These are phyloP conservation scores for Drosophila neotestacea DNA, from an alignment of 2,888 invertebrate genomes.

Conservation along the genomic window DNA sequence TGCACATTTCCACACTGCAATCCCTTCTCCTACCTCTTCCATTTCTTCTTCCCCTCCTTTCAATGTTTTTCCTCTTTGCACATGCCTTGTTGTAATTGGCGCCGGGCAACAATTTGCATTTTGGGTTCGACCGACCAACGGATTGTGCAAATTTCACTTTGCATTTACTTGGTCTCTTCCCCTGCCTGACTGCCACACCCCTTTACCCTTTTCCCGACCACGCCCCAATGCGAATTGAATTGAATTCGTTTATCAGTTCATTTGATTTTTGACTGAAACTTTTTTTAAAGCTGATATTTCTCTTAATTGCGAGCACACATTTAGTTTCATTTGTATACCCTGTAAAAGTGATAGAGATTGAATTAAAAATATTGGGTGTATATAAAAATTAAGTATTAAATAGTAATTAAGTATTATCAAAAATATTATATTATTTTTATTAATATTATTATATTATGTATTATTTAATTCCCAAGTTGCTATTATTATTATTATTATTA, in stretches of 20 bases:
- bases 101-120: slow-evolving; percentile 50
- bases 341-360: neutral
- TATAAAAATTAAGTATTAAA: too few species aligned
- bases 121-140: slow-evolving; percentile 34
- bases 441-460: too few species aligned
- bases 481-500: too few species aligned
- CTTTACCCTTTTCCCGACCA: neutral
- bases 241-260: slow-evolving; percentile 67
- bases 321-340: slow-evolving; percentile 14
- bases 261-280: slow-evolving; percentile 57
- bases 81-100: slow-evolving; percentile 53
- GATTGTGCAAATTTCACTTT: slow-evolving; percentile 60
- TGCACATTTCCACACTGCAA: slow-evolving; percentile 17
- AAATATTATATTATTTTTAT: too few species aligned
- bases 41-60: neutral
- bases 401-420: too few species aligned
- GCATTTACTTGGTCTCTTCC: slow-evolving; percentile 20
- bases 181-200: too few species aligned
- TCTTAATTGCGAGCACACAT: slow-evolving; percentile 36
- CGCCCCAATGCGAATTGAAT: slow-evolving; percentile 45
- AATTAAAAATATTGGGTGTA: too few species aligned
- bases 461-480: too few species aligned
- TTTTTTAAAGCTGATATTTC: slow-evolving; percentile 44
- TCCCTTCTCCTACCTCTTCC: slow-evolving; percentile 3
- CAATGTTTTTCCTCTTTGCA: slow-evolving; percentile 12